These are phyloP conservation scores for Ormia ochracea DNA, from an alignment of 2,888 invertebrate species.

Conservation along the genomic window DNA sequence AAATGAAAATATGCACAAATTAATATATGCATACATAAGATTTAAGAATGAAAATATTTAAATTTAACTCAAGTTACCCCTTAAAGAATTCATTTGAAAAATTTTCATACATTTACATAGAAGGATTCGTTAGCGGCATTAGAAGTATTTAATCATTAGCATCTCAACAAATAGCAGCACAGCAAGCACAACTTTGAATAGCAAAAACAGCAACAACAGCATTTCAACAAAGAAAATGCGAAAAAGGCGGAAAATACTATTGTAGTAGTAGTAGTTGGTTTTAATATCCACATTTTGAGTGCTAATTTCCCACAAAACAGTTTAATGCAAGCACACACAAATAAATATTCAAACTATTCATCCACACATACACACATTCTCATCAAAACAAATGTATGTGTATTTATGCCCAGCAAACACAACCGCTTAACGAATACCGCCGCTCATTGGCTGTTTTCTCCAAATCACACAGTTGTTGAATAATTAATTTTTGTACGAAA, in stretches of 20 bases:
- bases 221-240: conserved; percentile 29
- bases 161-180: not conserved
- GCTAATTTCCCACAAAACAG: conserved; percentile 59
- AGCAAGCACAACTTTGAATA: conserved; percentile 6
- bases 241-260: conserved; percentile 32
- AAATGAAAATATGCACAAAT: not conserved
- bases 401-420: not conserved
- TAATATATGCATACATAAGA: not conserved
- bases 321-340: conserved; percentile 15
- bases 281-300: conserved; percentile 61
- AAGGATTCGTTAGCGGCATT: conserved; percentile 39
- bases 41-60: not conserved
- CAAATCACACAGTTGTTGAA: no score
- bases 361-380: not conserved
- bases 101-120: conserved; percentile 3
- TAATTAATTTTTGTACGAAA: no score
- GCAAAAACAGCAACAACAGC: conserved; percentile 37
- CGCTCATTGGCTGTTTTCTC: no score
- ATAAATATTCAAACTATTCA: not conserved
- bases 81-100: conserved; percentile 10
- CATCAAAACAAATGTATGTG: not conserved
- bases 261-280: conserved; percentile 42
- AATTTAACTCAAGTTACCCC: conserved; percentile 23
- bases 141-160: conserved; percentile 9
- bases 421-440: no score